Percentiles rank a stretch among this genome's conserved stretches.
phyloP scores from a whole-genome alignment of 2,797 vertebrate species.

The Brachyalestes nurse region DNA sequence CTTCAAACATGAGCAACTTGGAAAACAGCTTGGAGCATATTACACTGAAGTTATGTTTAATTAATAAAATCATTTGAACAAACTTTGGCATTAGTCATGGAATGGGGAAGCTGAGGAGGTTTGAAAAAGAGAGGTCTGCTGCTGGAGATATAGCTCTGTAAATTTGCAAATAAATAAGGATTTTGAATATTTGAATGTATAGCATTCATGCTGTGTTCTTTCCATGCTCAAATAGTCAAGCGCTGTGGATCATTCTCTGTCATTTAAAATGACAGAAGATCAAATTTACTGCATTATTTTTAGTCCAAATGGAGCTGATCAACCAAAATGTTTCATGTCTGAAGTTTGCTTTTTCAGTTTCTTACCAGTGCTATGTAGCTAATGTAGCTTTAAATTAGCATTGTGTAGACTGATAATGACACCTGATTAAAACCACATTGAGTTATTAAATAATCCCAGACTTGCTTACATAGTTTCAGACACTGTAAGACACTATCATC shows the following conservation, averaged over 20 bases:
- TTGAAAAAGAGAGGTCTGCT: not conserved
- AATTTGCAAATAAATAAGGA: not conserved
- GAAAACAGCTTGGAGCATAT: slow-evolving; percentile 3
- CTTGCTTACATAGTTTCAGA: not conserved
- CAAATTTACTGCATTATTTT: not conserved
- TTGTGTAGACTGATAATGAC: not conserved
- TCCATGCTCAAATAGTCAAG: not conserved
- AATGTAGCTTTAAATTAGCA: not conserved
- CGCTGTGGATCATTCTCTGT: not conserved
- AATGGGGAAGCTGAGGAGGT: slow-evolving; percentile 32
- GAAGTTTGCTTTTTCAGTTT: not conserved
- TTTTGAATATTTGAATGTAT: not conserved
- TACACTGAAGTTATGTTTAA: slow-evolving; percentile 17
- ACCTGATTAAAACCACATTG: not conserved
- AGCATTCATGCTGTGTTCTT: not conserved
- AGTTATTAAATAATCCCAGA: not conserved
- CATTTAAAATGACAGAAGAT: not conserved
- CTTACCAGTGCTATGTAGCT: not conserved
- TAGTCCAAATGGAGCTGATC: not conserved
- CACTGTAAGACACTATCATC: not conserved
- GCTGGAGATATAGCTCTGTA: not conserved
- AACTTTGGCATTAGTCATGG: slow-evolving; percentile 19
- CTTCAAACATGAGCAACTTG: slow-evolving; percentile 4
- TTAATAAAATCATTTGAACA: slow-evolving; percentile 47
- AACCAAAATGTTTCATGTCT: not conserved